Base-by-base conservation (phyloP, 2,888 invertebrate genomes). In the Metallyticus violacea region DNA sequence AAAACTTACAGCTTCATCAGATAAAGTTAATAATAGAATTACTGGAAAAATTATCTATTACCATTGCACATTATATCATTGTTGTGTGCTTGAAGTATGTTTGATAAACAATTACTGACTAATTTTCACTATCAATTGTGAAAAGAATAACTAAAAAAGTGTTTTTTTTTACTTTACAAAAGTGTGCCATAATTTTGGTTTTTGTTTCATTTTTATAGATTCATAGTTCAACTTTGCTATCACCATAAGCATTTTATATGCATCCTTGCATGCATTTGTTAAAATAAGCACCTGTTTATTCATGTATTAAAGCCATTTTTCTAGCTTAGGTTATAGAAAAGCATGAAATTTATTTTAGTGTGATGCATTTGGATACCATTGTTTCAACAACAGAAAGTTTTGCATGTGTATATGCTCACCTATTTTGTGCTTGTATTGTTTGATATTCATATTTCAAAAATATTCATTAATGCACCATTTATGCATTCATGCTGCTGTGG, bases 221-320 rank as follows among this genome's bases (percentile, higher is more conserved):
- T 62, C 40, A 62, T 22, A 62, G 15, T 62, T 62, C 15, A 62
- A 4, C 22, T 9, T 85, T 85, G n/a, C 9, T 0, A 40, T 83
- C 25, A 6, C 26, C 26, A n/a, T 26, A 81, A 26, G 28, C 81
- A 29, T 30, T 81, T 25, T 62, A 40, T 62, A 22, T 62, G 22
- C 2, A 77, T 30, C 85, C 85, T 40, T 87, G 86, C 84, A 87
- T 86, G 86, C 84, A 77, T 86, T 77, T 80, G 81, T 82, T 82
- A 86, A 86, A 87, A 87, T 87, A 87, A 87, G 87, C 87, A 87
- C 87, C 87, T 86, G 78, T 87, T 79, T 29, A 76, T 85, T 85
- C 77, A 77, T 25, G 6, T 81, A 62, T 15, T 30, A 25, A 4
- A 62, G 9, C 22, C 9, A 62, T 15, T 62, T 62, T 62, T 62